Base-by-base conservation (phyloP, 2,113 vertebrate genomes). In the Blennius ocellaris region DNA sequence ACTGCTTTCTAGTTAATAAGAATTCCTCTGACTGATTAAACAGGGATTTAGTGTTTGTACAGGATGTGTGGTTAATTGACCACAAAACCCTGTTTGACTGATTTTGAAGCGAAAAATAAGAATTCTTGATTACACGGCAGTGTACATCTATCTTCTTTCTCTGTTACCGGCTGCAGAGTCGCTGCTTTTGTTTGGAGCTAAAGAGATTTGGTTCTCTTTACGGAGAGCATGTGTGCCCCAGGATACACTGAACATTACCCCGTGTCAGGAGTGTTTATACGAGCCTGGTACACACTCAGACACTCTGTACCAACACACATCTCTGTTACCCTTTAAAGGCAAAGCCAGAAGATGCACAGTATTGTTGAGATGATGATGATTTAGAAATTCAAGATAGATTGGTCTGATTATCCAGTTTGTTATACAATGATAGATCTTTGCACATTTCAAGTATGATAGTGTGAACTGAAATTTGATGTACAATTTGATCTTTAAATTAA, bases 251-350 rank as follows among this genome's bases (percentile, higher is more conserved):
- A 90, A 84, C 76, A 89, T 72, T 64, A 77, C 15, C 65, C 55
- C 0, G 16, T 87, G 87, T 89, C 87, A 85, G 78, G 45, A 74
- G 80, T 92, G 90, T 92, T 91, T 93, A 91, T 73, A 83, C 55
- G 55, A 82, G 63, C 17, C 52, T 41, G 76, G 66, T 69, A 48
- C 71, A 52, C 47, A 37, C 76, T 69, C 68, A 76, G 75, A 81
- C 84, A 57, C 63, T 49, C 57, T 75, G 81, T 56, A 81, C 80
- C 83, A 70, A 65, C 81, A 81, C 81, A 81, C 21, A 56, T 72
- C 56, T 21, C 11, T 44, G 50, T 80, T 87, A 62, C 57, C 90
- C 88, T 89, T 90, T 88, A 92, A 92, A 90, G 92, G 86, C 60
- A 76, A 90, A 80, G 53, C 36, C 47, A 57, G 76, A 0, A 0